Conservation (phyloP, 2,888 invertebrate genomes). For the Caenorhabditis doughertyi region DNA sequence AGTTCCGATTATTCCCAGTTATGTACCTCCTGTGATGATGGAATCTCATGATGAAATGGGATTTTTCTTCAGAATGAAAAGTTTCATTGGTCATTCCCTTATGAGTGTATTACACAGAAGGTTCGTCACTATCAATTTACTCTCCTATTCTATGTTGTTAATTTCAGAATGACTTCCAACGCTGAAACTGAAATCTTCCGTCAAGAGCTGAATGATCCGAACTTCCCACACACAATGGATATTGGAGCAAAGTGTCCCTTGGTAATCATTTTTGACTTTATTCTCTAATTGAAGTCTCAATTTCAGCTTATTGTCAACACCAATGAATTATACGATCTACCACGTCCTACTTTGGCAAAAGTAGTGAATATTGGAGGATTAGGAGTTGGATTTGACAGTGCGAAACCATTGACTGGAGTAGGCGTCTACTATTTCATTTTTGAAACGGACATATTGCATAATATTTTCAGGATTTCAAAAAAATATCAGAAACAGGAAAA, state of each 20-base stretch:
- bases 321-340: slow-evolving; percentile 76
- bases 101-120: slow-evolving; percentile 22
- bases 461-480: slow-evolving; percentile 65
- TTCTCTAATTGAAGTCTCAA: too few relatives aligned
- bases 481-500: slow-evolving; percentile 67
- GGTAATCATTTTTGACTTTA: too few relatives aligned
- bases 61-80: slow-evolving; percentile 72
- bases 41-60: slow-evolving; percentile 73
- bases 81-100: slow-evolving; percentile 71
- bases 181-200: slow-evolving; percentile 73
- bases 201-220: slow-evolving; percentile 67
- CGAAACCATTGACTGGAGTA: slow-evolving; percentile 69
- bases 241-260: slow-evolving; percentile 68
- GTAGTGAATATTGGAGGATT: slow-evolving; percentile 77
- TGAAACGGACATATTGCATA: background rate
- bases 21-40: slow-evolving; percentile 73
- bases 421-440: too few relatives aligned
- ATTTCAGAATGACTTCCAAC: slow-evolving; percentile 62
- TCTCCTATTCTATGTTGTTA: too few relatives aligned
- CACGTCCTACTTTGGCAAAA: slow-evolving; percentile 76
- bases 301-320: slow-evolving; percentile 73
- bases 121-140: background rate
- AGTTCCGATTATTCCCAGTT: slow-evolving; percentile 75
- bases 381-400: slow-evolving; percentile 73
- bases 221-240: slow-evolving; percentile 74